Conservation (phyloP, 2,113 vertebrate genomes). For the Malaclemys terrapin region DNA sequence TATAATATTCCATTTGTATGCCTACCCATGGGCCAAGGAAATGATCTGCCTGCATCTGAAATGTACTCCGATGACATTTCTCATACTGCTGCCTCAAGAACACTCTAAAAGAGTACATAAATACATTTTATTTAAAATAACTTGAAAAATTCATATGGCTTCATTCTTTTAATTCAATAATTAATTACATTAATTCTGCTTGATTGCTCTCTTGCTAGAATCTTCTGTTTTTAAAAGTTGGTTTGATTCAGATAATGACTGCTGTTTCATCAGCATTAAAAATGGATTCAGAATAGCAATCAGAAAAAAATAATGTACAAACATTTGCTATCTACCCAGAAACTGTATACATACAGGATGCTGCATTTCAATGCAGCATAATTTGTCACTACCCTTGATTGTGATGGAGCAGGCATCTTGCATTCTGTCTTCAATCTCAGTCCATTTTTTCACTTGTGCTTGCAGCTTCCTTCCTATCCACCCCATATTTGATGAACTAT, state of each 20-base stretch:
- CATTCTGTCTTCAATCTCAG: fast-evolving
- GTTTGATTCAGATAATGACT: background rate
- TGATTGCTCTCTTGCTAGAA: background rate
- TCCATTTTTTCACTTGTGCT: background rate
- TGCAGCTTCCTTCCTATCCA: background rate
- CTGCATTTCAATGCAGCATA: background rate
- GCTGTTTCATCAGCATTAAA: background rate
- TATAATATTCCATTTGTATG: conserved; percentile 52
- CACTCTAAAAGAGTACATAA: conserved; percentile 26
- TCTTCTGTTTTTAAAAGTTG: background rate
- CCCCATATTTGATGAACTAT: fast-evolving
- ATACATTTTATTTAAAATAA: conserved; percentile 55
- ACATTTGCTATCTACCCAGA: fast-evolving
- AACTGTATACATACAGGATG: fast-evolving
- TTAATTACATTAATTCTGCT: background rate
- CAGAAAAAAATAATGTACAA: background rate
- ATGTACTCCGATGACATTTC: background rate
- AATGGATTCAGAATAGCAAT: background rate
- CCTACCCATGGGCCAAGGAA: conserved; percentile 41
- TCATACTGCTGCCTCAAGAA: background rate
- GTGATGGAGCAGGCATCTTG: fast-evolving
- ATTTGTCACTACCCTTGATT: background rate
- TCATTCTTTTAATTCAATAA: conserved; percentile 48
- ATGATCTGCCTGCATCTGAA: conserved; percentile 11
- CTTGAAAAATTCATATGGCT: conserved; percentile 26